Evolutionary conservation across 2,888 invertebrate species (phyloP), one percentile per base, ranked within the genome.

Genomic region (Epinotia brunnichana): DNA sequence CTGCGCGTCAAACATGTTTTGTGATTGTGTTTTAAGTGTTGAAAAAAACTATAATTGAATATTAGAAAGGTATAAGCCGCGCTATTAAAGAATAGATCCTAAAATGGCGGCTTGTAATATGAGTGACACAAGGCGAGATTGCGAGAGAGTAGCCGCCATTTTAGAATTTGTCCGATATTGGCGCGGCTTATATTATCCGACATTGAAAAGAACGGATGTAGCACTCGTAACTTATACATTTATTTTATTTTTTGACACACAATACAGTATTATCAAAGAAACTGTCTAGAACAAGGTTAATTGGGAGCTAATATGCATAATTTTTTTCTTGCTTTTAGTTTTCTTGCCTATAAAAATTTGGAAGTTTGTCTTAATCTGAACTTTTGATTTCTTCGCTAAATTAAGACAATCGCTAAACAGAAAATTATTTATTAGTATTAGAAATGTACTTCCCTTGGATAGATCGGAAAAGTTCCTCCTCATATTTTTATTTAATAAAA

Each of bases 391-490:
- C 7, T 7, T 4, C 5, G 44, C 7, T 60, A 11, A 2, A 21
- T 44, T 54, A 21, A 51, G 7, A 24, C 2, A n/a, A 13, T 19
- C 2, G 51, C 29, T n/a, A 44, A 61, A 44, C 11, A 51, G 17
- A 24, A 51, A 44, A 44, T 17, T 10, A 4, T 9, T 29, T 41
- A 21, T 35, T 35, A 35, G 0, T 15, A 19, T 64, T 54, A 64
- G 53, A 64, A 64, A 64, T 64, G 53, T 64, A 64, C 51, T 11
- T 63, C 35, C 2, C 35, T 54, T 54, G 2, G 5, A 54, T 10
- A 35, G 19, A 7, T 64, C 7, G 13, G 3, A 17, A 35, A 35
- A 19, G 41, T 35, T 56, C 29, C 5, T 29, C 7, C 29, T 29
- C 7, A 29, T 7, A 29, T 29, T 29, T 4, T 7, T 29, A 35